Base-by-base conservation (phyloP, 1,140 invertebrate genomes). In the Drosophila bocki region DNA sequence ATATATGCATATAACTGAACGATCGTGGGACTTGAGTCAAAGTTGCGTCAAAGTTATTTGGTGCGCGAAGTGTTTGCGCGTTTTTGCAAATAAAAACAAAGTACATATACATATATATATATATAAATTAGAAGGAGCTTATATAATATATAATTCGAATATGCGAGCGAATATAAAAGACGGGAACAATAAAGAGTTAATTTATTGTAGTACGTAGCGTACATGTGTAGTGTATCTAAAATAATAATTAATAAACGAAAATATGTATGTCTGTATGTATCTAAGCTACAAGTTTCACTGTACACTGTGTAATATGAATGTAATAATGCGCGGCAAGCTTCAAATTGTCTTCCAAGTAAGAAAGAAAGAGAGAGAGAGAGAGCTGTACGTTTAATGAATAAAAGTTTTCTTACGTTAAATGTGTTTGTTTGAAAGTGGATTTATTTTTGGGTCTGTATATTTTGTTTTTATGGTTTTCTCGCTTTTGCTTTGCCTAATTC, bases 161-260 rank as follows among this genome's bases (percentile, higher is more conserved):
- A 37, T 42, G 41, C 53, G 17, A 65, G 51, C 51, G 32, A 53
- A 35, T 53, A 47, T 26, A 70, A 54, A 61, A 78, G 67, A 80
- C 53, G 68, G 26, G 26, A 78, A 81, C 84, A 87, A 87, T 87
- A 87, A 87, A 88, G 41, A 56, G 76, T 75, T 88, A 88, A 87
- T 69, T 87, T 87, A 87, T 87, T 87, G 80, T 87, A 87, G 83
- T 67, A 82, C 75, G 71, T 82, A 82, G 65, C 65, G 69, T 79
- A 82, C 77, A 78, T 75, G 64, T 87, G 68, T 87, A 87, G 83
- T 48, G 60, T 79, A 72, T 79, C 65, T 82, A 79, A 60, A 68
- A 62, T 77, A 78, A 53, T 54, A 75, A 54, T 61, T 64, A 81
- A 67, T 83, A 57, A 67, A 65, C 72, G 47, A 59, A 72, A 65